phyloP scores from a whole-genome alignment of 2,888 invertebrate genomes.

The Ceramica pisi region DNA sequence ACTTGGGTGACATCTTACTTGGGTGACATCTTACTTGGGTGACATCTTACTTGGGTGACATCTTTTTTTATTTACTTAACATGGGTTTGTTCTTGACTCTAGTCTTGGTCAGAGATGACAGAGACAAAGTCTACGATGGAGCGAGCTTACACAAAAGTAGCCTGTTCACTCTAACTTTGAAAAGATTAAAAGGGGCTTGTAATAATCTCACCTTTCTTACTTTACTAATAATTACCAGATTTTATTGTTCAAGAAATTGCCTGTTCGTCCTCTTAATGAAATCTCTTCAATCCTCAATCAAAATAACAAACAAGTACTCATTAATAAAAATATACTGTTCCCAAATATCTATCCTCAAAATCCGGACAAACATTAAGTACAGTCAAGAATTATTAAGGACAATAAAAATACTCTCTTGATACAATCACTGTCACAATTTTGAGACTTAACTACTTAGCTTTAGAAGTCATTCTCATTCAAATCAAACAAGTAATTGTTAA shows the following conservation, averaged over 20 bases:
- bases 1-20: no score
- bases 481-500: slow-evolving; percentile 72
- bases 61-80: no score
- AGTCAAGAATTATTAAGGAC: slow-evolving; percentile 58
- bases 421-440: slow-evolving; percentile 53
- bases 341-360: slow-evolving; percentile 33
- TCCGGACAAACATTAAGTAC: slow-evolving; percentile 49
- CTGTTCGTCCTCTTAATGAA: background rate
- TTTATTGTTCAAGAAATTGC: background rate
- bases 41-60: no score
- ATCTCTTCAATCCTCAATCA: background rate
- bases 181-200: no score
- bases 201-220: no score
- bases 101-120: no score
- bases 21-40: no score
- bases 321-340: slow-evolving; percentile 39
- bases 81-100: no score
- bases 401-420: slow-evolving; percentile 53
- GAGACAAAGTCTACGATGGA: no score
- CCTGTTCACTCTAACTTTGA: no score
- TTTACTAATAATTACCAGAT: no score
- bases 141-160: no score
- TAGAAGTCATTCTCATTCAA: slow-evolving; percentile 64
- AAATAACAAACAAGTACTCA: slow-evolving; percentile 23
- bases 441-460: slow-evolving; percentile 28